These are phyloP conservation scores for Eupithecia subumbrata DNA, from an alignment of 2,888 invertebrate species.

Conservation along the genomic window DNA sequence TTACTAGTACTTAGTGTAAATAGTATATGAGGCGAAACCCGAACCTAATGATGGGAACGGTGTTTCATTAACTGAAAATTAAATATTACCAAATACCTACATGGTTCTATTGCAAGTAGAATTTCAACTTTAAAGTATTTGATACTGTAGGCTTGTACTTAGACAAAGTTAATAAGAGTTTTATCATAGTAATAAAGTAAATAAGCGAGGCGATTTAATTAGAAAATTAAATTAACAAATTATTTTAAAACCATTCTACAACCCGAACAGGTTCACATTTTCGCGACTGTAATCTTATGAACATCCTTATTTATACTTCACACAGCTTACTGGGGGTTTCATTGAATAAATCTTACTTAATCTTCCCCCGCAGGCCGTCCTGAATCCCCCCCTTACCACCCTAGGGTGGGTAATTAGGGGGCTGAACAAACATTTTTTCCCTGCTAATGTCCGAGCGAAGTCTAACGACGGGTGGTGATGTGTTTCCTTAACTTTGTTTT, in stretches of 20 bases:
- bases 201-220: background rate
- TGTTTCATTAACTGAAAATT: too few species aligned
- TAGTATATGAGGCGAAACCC: too few species aligned
- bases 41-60: too few species aligned
- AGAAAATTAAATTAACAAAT: background rate
- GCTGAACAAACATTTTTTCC: conserved; percentile 45
- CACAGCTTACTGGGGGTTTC: background rate
- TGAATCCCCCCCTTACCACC: conserved; percentile 6
- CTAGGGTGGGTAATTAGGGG: conserved; percentile 41
- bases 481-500: conserved; percentile 38
- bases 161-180: too few species aligned
- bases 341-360: conserved; percentile 23
- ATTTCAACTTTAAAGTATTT: too few species aligned
- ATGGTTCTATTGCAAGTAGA: too few species aligned
- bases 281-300: conserved; percentile 2
- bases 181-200: too few species aligned
- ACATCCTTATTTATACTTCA: conserved; percentile 1
- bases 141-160: too few species aligned
- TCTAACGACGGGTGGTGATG: conserved; percentile 42
- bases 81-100: too few species aligned
- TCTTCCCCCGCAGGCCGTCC: background rate
- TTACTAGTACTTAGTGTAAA: too few species aligned
- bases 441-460: conserved; percentile 39
- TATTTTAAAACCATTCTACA: background rate
- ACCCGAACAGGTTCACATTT: background rate